These are phyloP conservation scores for Clivina fossor DNA, from an alignment of 2,888 invertebrate species.

Conservation along the genomic window DNA sequence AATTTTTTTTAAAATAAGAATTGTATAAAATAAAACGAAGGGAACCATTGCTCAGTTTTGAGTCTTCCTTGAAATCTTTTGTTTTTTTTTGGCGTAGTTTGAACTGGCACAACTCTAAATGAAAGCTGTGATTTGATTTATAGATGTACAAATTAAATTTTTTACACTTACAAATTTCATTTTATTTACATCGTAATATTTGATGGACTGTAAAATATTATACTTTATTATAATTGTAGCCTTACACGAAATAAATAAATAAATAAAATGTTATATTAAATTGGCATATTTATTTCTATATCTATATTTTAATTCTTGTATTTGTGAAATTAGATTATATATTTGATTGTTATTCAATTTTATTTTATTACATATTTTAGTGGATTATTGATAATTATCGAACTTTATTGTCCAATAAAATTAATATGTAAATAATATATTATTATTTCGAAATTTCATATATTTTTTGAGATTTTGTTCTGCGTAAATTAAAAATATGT, in stretches of 20 bases:
- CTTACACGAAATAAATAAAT: constrained; percentile 30
- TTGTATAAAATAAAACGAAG: constrained; percentile 2
- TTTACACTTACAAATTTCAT: constrained; percentile 22
- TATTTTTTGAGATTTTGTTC: too few relatives aligned
- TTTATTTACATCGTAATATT: constrained; percentile 17
- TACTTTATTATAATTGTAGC: constrained; percentile 28
- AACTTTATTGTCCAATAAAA: too few relatives aligned
- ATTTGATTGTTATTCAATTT: too few relatives aligned
- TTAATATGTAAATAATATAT: too few relatives aligned
- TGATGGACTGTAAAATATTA: constrained; percentile 30
- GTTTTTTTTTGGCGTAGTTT: constrained; percentile 22
- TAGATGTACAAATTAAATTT: constrained; percentile 27
- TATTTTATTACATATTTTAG: too few relatives aligned
- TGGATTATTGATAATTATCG: too few relatives aligned
- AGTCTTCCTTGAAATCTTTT: constrained; percentile 21
- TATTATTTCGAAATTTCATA: too few relatives aligned
- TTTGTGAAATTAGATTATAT: too few relatives aligned
- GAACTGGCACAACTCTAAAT: constrained; percentile 30
- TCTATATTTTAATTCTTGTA: too few relatives aligned
- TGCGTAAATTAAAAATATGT: too few relatives aligned
- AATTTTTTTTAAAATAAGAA: neutral
- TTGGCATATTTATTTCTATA: constrained; percentile 24
- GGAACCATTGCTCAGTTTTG: constrained; percentile 14
- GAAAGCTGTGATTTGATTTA: constrained; percentile 31
- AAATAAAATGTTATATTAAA: constrained; percentile 32